These are phyloP conservation scores for Mesaphorura yosii DNA, from an alignment of 1,140 invertebrate species.

Conservation along the genomic window DNA sequence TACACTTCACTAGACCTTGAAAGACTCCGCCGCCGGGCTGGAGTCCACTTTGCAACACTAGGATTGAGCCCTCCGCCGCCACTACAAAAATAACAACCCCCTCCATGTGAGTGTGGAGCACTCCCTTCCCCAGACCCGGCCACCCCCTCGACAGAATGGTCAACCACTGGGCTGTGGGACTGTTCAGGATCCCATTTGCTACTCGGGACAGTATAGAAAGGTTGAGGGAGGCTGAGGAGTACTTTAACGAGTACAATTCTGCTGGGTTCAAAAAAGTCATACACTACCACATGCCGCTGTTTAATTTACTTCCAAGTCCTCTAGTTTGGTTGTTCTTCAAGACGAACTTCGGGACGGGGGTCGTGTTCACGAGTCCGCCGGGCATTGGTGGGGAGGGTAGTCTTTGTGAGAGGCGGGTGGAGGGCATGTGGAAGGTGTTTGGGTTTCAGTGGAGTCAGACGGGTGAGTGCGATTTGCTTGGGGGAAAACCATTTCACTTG, in stretches of 20 bases:
- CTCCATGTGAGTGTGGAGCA: conserved; percentile 19
- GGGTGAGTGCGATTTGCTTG: conserved; percentile 11
- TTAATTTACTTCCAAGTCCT: conserved; percentile 19
- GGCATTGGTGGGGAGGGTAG: conserved; percentile 20
- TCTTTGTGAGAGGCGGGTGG: conserved; percentile 14
- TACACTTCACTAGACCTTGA: conserved; percentile 21
- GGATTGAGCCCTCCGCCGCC: conserved; percentile 27
- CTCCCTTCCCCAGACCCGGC: conserved; percentile 25
- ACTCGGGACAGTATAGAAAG: conserved; percentile 11
- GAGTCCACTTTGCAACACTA: conserved; percentile 28
- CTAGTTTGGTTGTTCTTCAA: conserved; percentile 23
- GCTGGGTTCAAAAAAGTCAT: conserved; percentile 21
- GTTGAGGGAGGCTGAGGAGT: conserved; percentile 20
- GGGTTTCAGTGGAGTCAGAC: conserved; percentile 29
- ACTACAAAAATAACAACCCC: conserved; percentile 14
- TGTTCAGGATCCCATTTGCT: conserved; percentile 29
- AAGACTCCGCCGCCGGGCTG: conserved; percentile 13
- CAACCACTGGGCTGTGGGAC: conserved; percentile 30
- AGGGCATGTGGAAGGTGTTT: conserved; percentile 27
- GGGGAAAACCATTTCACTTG: too few species aligned
- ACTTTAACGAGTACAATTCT: conserved; percentile 24
- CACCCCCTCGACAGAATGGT: conserved; percentile 25
- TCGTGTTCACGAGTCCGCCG: conserved; percentile 25
- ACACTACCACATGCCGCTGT: conserved; percentile 26
- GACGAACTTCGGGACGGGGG: conserved; percentile 26